A percentile compares a stretch with the other conserved stretches of the same genome.
Conservation (phyloP, 2,888 invertebrate species). For the Drosophila mercatorum region DNA sequence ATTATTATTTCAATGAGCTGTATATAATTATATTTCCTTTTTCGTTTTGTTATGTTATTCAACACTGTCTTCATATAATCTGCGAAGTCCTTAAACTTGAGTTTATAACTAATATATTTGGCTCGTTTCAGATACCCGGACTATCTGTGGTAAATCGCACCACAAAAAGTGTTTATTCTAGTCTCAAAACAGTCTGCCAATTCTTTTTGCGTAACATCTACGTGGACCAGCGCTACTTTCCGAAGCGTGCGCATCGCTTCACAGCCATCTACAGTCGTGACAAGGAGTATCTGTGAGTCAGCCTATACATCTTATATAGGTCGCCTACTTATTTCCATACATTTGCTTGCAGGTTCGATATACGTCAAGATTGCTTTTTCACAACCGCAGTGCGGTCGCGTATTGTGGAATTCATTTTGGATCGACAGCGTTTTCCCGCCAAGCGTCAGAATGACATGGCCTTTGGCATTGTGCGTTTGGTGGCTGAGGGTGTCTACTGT, state of each 20-base stretch:
- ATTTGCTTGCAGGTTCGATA: slow-evolving; percentile 89
- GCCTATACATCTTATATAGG: too few species aligned
- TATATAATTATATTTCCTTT: slow-evolving; percentile 7
- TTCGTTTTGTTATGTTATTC: slow-evolving; percentile 10
- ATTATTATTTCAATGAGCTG: not conserved
- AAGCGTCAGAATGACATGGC: slow-evolving; percentile 89
- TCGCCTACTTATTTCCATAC: not conserved
- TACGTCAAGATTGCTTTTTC: slow-evolving; percentile 92
- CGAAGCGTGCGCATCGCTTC: slow-evolving; percentile 91
- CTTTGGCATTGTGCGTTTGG: slow-evolving; percentile 92
- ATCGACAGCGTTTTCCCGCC: slow-evolving; percentile 92
- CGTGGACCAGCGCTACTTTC: slow-evolving; percentile 90
- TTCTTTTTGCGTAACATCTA: slow-evolving; percentile 83
- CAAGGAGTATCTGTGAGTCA: slow-evolving; percentile 94
- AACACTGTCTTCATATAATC: not conserved
- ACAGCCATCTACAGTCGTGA: slow-evolving; percentile 96
- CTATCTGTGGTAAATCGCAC: slow-evolving; percentile 87
- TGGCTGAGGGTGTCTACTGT: slow-evolving; percentile 89
- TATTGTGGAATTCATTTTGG: slow-evolving; percentile 96
- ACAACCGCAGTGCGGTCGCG: slow-evolving; percentile 93
- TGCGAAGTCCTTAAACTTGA: not conserved
- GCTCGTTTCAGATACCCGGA: slow-evolving; percentile 84
- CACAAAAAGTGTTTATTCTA: slow-evolving; percentile 79
- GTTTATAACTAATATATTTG: slow-evolving; percentile 1
- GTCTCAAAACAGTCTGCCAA: slow-evolving; percentile 78